These are phyloP conservation scores for Geotrupes spiniger DNA, from an alignment of 2,888 invertebrate genomes.

Conservation along the genomic window DNA sequence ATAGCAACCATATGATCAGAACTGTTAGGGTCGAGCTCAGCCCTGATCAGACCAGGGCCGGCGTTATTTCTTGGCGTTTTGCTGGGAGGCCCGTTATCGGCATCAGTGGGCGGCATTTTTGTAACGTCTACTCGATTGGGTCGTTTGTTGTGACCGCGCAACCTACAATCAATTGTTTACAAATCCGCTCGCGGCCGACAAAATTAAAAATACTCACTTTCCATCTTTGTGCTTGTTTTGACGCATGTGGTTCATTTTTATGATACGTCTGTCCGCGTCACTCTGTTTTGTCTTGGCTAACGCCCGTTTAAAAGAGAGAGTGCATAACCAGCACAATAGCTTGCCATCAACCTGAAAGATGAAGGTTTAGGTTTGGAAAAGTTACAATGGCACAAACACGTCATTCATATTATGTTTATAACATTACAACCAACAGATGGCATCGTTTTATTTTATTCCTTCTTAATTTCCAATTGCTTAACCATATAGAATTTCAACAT, in stretches of 20 bases:
- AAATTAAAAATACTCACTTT: slow-evolving; percentile 49
- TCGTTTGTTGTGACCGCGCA: slow-evolving; percentile 68
- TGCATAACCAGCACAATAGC: slow-evolving; percentile 92
- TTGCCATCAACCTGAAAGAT: slow-evolving; percentile 83
- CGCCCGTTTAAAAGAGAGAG: slow-evolving; percentile 87
- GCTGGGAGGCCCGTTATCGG: slow-evolving; percentile 51
- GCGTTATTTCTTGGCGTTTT: slow-evolving; percentile 52
- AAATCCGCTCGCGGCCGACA: background rate
- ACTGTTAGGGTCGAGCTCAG: slow-evolving; percentile 76
- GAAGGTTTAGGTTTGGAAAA: too few species aligned
- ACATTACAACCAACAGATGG: too few species aligned
- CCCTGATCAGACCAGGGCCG: slow-evolving; percentile 44
- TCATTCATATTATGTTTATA: too few species aligned
- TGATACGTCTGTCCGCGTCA: slow-evolving; percentile 63
- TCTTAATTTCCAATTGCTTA: too few species aligned
- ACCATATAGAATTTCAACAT: too few species aligned
- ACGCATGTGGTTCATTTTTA: slow-evolving; percentile 53
- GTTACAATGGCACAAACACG: too few species aligned
- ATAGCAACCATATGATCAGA: slow-evolving; percentile 93
- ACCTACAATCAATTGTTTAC: slow-evolving; percentile 48
- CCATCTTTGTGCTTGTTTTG: slow-evolving; percentile 55
- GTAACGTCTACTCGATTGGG: slow-evolving; percentile 65
- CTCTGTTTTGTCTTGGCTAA: slow-evolving; percentile 88
- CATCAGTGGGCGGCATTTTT: slow-evolving; percentile 52
- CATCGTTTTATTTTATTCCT: too few species aligned